A percentile compares a stretch with the other conserved stretches of the same genome.
These are phyloP conservation scores for Pseudochromis fuscus DNA, from an alignment of 2,797 vertebrate species.

Conservation along the genomic window DNA sequence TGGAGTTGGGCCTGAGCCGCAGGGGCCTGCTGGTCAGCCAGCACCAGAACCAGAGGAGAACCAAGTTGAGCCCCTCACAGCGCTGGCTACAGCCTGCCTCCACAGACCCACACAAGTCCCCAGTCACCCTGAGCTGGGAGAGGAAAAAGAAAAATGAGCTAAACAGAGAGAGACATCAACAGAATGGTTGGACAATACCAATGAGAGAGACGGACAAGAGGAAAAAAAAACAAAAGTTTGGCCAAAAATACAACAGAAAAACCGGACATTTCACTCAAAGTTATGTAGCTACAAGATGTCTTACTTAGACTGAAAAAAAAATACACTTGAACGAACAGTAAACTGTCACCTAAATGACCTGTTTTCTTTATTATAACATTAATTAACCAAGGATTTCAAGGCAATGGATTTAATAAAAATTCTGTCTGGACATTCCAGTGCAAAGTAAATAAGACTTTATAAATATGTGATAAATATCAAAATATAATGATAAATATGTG, in stretches of 20 bases:
- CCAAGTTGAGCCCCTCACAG: slow-evolving; percentile 74
- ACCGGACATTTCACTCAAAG: slow-evolving; percentile 34
- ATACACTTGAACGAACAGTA: not conserved
- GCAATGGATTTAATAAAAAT: not conserved
- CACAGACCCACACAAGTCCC: slow-evolving; percentile 66
- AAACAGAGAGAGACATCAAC: slow-evolving; percentile 74
- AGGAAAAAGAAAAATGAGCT: slow-evolving; percentile 72
- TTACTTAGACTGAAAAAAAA: slow-evolving; percentile 36
- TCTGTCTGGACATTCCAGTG: not conserved
- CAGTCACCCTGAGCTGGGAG: slow-evolving; percentile 65
- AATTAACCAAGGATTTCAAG: not conserved
- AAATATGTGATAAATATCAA: not conserved
- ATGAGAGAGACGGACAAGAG: slow-evolving; percentile 57
- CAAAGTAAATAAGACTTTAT: not conserved
- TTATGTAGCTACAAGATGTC: slow-evolving; percentile 40
- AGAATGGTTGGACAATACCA: slow-evolving; percentile 70
- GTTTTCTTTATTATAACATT: slow-evolving; percentile 6
- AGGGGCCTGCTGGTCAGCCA: slow-evolving; percentile 73
- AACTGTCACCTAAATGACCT: slow-evolving; percentile 1
- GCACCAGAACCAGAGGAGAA: slow-evolving; percentile 81
- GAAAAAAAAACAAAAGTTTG: slow-evolving; percentile 42
- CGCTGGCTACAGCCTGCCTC: slow-evolving; percentile 62
- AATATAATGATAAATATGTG: not conserved
- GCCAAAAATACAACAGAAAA: slow-evolving; percentile 52
- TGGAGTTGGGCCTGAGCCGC: slow-evolving; percentile 79